Evolutionary conservation across 2,113 vertebrate genomes (phyloP), one percentile per base, ranked within the genome.

Genomic region (Rhabdornis inornatus): DNA sequence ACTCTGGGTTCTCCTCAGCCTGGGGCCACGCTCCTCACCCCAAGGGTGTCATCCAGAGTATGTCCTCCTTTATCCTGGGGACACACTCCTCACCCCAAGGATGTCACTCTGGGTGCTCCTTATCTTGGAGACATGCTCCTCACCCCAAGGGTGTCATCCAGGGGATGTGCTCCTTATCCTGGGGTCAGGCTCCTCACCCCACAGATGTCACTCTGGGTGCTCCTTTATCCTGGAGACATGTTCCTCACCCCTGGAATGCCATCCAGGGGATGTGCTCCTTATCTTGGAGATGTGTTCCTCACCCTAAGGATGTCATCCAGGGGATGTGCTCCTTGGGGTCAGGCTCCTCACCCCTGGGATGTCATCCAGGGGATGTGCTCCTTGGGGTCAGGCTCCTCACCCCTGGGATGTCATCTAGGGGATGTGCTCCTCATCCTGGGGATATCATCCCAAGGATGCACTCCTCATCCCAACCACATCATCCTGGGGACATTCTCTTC

Each of bases 81-180:
- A 8, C 18, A 3, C 25, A 4, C 1, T 56, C 13, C 40, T 75
- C 40, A 42, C 11, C 52, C 19, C 18, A 0, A 1, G 18, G 17
- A 5, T 15, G 6, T n/a, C 53, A 31, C 3, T 2, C 42, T 2
- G 23, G 42, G 39, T 6, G 7, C 24, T 42, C 12, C 25, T 63
- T 9, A 16, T 0, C 16, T 31, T 11, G 13, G 9, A 31, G 18
- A 20, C 1, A 1, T 11, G 24, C 20, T 85, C 31, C 52, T 66
- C 4, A 0, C 0, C 56, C 24, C 19, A 0, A 1, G 21, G 10
- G 7, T 19, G 5, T 23, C 66, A 27, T 6, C 5, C 14, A 6
- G 49, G 49, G 23, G 49, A 50, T 25, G 39, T 7, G 5, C 24
- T 42, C 20, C 27, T 63, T 7, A 13, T 0, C 13, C 13, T 11